Evolutionary conservation across 2,113 vertebrate species (phyloP), one percentile per base, ranked within the genome.

Genomic region (Petrocephalus zakoni): DNA sequence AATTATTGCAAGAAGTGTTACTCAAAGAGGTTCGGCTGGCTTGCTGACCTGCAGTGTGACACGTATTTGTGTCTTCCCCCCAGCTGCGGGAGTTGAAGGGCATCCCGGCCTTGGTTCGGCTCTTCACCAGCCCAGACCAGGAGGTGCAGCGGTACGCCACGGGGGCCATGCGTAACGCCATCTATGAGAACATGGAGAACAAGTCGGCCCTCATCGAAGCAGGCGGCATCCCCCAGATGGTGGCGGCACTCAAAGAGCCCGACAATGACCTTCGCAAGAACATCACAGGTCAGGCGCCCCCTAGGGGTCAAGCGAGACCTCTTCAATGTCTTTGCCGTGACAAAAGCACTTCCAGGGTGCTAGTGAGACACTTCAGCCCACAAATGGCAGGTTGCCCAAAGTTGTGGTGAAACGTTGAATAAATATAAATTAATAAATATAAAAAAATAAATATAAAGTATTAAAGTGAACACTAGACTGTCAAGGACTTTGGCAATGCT

Each of bases 191-290:
- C 0, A 87, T 94, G 0, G 97, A 98, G 87, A 99, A 99, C 94
- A 99, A 99, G 93, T 93, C 93, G 47, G 96, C 95, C 0, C 95
- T 99, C 85, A 96, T 99, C 47, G 95, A 98, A 61, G 96, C 97
- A 46, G 97, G 97, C 0, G 98, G 98, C 72, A 95, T 99, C 90
- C 94, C 91, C 0, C 95, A 95, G 90, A 95, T 99, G 1, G 94
- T 98, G 90, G 92, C 94, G 86, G 94, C 97, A 0, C 94, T 99
- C 87, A 92, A 92, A 0, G 95, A 97, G 90, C 95, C 94, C 0
- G 97, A 98, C 0, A 97, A 98, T 0, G 98, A 99, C 90, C 97
- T 99, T 4, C 96, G 95, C 90, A 98, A 98, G 94, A 98, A 98
- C 0, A 96, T 99, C 91, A 99, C 98, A 90, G 98, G 98, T 99